phyloP scores from a whole-genome alignment of 2,888 invertebrate species.

The Bombylius discolor region DNA sequence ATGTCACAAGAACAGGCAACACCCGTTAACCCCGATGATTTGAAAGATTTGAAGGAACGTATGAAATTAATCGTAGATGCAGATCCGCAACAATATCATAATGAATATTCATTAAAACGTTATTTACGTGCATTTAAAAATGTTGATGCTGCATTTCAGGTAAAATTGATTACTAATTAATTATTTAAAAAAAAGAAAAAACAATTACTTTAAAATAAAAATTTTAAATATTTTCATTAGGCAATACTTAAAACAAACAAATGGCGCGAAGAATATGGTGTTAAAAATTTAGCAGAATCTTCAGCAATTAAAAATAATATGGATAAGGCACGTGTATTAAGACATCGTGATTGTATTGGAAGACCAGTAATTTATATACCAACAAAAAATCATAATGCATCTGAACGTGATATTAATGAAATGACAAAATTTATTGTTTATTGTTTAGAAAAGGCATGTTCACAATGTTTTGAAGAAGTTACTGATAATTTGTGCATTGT shows the following conservation, averaged over 20 bases:
- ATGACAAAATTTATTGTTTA: conserved; percentile 66
- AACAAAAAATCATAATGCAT: conserved; percentile 57
- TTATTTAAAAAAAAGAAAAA: too few species aligned
- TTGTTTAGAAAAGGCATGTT: conserved; percentile 63
- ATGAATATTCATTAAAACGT: conserved; percentile 56
- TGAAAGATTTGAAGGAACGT: conserved; percentile 52
- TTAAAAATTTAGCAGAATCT: conserved; percentile 42
- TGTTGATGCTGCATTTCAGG: conserved; percentile 62
- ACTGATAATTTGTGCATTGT: conserved; percentile 67
- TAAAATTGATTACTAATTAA: conserved; percentile 23
- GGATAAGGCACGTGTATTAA: conserved; percentile 54
- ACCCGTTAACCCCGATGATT: conserved; percentile 48
- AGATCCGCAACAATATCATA: conserved; percentile 60
- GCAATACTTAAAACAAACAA: conserved; percentile 66
- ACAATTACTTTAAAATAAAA: too few species aligned
- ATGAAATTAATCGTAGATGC: conserved; percentile 61
- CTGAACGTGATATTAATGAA: conserved; percentile 60
- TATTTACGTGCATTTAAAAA: conserved; percentile 63
- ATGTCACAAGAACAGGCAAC: conserved; percentile 30
- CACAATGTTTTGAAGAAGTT: conserved; percentile 65
- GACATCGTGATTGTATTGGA: conserved; percentile 57
- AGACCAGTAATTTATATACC: conserved; percentile 69
- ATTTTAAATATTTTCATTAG: conserved; percentile 33
- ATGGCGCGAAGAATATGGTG: conserved; percentile 63
- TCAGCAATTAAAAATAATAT: conserved; percentile 44